phyloP scores from a whole-genome alignment of 2,113 vertebrate genomes.

The Dolichallabes microphthalmus region DNA sequence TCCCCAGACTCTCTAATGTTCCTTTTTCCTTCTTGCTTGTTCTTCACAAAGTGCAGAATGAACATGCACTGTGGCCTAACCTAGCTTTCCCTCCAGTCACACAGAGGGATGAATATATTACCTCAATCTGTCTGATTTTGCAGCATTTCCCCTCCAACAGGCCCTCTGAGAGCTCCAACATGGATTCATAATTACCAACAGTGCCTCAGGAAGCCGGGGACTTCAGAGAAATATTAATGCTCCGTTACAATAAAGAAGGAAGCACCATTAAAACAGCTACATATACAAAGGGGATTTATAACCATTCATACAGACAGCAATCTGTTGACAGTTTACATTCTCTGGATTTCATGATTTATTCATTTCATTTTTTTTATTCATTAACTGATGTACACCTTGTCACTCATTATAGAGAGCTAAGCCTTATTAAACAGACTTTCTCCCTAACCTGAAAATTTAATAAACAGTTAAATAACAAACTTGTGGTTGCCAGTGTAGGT shows the following conservation, averaged over 20 bases:
- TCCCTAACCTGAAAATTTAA: not conserved
- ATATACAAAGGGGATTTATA: not conserved
- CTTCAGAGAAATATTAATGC: slow-evolving; percentile 17
- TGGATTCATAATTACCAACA: slow-evolving; percentile 53
- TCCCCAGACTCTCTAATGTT: slow-evolving; percentile 39
- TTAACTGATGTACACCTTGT: not conserved
- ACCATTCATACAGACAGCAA: slow-evolving; percentile 8
- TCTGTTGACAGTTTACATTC: not conserved
- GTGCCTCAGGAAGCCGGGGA: slow-evolving; percentile 33
- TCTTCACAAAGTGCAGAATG: slow-evolving; percentile 10
- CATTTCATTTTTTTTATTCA: not conserved
- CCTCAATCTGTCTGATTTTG: slow-evolving; percentile 46
- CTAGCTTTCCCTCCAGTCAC: slow-evolving; percentile 25
- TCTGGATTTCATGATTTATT: not conserved
- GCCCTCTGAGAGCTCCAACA: slow-evolving; percentile 42
- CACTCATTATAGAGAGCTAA: not conserved
- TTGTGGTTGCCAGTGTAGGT: not conserved
- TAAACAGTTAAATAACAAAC: slow-evolving; percentile 15
- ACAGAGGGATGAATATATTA: slow-evolving; percentile 43
- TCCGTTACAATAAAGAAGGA: slow-evolving; percentile 41
- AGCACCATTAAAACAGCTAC: slow-evolving; percentile 11
- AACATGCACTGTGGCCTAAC: slow-evolving; percentile 31
- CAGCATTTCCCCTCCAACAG: slow-evolving; percentile 18
- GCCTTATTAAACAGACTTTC: not conserved
- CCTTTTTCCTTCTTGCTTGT: slow-evolving; percentile 1